Conservation (phyloP, 2,113 vertebrate genomes). For the Coracopsis vasa region DNA sequence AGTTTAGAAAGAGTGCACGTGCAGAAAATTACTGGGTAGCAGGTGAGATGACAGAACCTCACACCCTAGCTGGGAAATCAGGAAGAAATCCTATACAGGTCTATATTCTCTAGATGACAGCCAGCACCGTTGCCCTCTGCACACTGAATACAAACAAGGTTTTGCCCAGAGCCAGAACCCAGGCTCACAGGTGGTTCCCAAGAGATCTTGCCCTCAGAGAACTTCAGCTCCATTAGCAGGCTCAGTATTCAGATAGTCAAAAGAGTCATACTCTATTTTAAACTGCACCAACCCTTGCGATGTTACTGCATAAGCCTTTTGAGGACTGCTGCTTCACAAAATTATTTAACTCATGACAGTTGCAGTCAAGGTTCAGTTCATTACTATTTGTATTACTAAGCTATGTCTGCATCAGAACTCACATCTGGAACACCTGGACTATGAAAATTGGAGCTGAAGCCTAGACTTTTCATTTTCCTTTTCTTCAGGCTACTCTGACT, state of each 20-base stretch:
- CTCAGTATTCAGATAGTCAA: neutral
- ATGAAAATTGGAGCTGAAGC: neutral
- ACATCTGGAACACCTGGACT: neutral
- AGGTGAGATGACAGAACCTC: neutral
- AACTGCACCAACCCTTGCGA: neutral
- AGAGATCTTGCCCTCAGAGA: neutral
- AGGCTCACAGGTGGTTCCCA: neutral
- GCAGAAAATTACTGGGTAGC: neutral
- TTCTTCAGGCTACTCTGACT: neutral
- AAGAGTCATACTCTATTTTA: neutral
- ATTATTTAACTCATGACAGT: neutral
- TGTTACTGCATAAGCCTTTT: neutral
- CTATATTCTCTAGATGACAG: neutral
- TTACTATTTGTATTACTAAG: neutral
- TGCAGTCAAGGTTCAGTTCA: neutral
- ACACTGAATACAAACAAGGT: neutral
- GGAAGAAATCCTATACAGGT: neutral
- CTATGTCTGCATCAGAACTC: neutral
- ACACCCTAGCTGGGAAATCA: neutral
- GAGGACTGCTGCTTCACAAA: neutral
- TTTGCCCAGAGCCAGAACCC: neutral
- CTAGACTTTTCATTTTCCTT: neutral
- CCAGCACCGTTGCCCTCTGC: neutral
- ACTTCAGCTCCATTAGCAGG: neutral
- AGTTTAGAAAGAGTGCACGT: neutral